phyloP scores from a whole-genome alignment of 2,888 invertebrate genomes.

The Sceliomorpha sp. region DNA sequence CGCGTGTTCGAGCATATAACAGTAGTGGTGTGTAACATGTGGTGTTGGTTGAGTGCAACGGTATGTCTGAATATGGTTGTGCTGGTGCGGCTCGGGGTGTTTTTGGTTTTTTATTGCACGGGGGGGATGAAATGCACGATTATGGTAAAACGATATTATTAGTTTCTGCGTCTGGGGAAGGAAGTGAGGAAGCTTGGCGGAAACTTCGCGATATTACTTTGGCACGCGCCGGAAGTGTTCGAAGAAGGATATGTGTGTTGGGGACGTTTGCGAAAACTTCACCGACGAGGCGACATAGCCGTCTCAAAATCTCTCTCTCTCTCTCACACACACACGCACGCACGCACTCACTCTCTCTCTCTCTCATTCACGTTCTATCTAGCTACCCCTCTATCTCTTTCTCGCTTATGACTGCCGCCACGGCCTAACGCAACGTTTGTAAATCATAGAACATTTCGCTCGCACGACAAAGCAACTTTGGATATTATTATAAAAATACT shows the following conservation, averaged over 20 bases:
- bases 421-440: too few species aligned
- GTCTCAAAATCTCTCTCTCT: not conserved
- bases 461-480: slow-evolving; percentile 12
- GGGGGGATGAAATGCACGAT: slow-evolving; percentile 28
- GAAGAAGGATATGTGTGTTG: slow-evolving; percentile 60
- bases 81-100: too few species aligned
- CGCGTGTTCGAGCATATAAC: too few species aligned
- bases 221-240: slow-evolving; percentile 64
- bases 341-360: too few species aligned
- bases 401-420: too few species aligned
- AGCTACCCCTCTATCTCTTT: too few species aligned
- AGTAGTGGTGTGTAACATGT: too few species aligned
- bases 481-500: slow-evolving; percentile 6
- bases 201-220: slow-evolving; percentile 45
- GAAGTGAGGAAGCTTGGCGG: slow-evolving; percentile 35
- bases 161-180: slow-evolving; percentile 25
- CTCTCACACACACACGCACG: too few species aligned
- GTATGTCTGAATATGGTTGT: not conserved
- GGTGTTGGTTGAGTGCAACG: too few species aligned
- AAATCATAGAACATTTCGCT: slow-evolving; percentile 5
- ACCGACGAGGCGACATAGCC: slow-evolving; percentile 19
- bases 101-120: too few species aligned
- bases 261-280: slow-evolving; percentile 29
- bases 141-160: slow-evolving; percentile 33
- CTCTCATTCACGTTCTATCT: too few species aligned